phyloP scores from a whole-genome alignment of 2,797 vertebrate genomes.

The Hydrocynus forskahlii region DNA sequence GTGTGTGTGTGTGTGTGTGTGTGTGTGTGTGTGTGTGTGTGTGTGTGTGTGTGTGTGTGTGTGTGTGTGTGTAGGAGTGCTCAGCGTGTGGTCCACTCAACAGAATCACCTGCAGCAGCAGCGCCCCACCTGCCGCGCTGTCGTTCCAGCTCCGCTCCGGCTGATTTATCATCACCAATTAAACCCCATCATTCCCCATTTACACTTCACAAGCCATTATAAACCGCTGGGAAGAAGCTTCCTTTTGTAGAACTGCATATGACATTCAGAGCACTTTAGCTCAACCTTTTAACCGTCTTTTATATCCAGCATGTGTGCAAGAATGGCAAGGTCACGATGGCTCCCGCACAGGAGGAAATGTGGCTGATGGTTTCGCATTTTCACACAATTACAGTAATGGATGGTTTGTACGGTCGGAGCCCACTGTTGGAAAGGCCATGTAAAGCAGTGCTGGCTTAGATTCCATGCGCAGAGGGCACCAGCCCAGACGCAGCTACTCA shows the following conservation, averaged over 20 bases:
- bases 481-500: background rate
- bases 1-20: constrained; percentile 1
- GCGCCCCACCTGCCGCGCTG: constrained; percentile 18
- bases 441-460: constrained; percentile 18
- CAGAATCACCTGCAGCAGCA: constrained; percentile 10
- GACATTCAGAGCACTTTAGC: background rate
- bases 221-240: background rate
- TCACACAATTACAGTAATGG: background rate
- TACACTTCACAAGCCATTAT: constrained; percentile 3
- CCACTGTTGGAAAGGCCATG: constrained; percentile 1
- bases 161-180: constrained; percentile 33
- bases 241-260: background rate
- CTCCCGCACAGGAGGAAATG: background rate
- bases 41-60: background rate
- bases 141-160: constrained; percentile 15
- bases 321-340: background rate
- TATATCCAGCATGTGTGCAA: background rate
- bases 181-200: constrained; percentile 21
- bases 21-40: background rate
- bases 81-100: background rate
- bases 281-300: background rate
- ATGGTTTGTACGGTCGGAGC: constrained; percentile 5
- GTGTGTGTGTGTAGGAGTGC: background rate
- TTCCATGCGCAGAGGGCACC: background rate
- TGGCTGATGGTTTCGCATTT: background rate